A percentile compares a stretch with the other conserved stretches of the same genome.
Evolutionary conservation across 1,140 invertebrate species (phyloP).

Genomic region (Drosophila orosa): DNA sequence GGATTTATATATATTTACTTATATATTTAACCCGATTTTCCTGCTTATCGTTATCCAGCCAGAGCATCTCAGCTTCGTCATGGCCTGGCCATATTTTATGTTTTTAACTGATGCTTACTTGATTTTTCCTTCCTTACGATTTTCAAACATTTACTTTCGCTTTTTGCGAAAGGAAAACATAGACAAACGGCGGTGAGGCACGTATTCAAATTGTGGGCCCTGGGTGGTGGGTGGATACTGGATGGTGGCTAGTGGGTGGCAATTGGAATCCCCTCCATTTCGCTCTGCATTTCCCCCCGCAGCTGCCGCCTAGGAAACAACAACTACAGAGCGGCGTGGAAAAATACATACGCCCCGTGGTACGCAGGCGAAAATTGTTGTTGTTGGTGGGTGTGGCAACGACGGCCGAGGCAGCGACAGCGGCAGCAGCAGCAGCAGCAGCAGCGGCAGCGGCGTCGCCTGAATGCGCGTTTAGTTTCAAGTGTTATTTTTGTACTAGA

Average conservation of each 20-base stretch:
- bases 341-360: slow-evolving; percentile 68
- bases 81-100: slow-evolving; percentile 11
- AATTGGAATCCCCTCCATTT: slow-evolving; percentile 18
- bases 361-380: slow-evolving; percentile 80
- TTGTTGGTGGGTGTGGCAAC: slow-evolving; percentile 69
- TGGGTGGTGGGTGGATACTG: slow-evolving; percentile 1
- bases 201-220: slow-evolving; percentile 68
- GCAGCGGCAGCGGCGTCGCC: slow-evolving; percentile 49
- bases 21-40: not conserved
- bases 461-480: slow-evolving; percentile 82
- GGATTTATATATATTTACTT: not conserved
- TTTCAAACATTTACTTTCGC: slow-evolving; percentile 83
- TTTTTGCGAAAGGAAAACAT: slow-evolving; percentile 76
- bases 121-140: slow-evolving; percentile 82
- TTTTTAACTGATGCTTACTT: slow-evolving; percentile 68
- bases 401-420: slow-evolving; percentile 23
- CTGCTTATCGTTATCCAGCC: not conserved
- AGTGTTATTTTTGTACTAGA: slow-evolving; percentile 81
- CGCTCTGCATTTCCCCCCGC: slow-evolving; percentile 2
- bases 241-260: slow-evolving; percentile 26
- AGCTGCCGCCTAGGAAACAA: slow-evolving; percentile 64
- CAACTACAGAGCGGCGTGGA: slow-evolving; percentile 27
- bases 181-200: slow-evolving; percentile 63
- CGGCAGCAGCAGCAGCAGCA: slow-evolving; percentile 15
- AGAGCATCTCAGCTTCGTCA: slow-evolving; percentile 34